Conservation (phyloP, 2,888 invertebrate species). For the Drosophila mulleri region DNA sequence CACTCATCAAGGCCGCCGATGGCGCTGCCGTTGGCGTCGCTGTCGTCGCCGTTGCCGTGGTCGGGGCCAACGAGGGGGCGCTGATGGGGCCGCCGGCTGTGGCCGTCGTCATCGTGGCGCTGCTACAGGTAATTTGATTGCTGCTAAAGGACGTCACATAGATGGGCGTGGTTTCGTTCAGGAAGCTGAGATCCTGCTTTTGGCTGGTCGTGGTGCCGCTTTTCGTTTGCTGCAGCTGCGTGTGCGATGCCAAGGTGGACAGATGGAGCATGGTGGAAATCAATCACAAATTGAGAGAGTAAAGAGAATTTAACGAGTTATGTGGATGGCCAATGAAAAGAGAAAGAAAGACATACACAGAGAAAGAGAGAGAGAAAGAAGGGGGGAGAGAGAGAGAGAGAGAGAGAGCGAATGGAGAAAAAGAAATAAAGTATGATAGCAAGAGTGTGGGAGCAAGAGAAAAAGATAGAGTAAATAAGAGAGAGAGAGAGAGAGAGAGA, state of each 20-base stretch:
- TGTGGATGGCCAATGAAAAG: not conserved
- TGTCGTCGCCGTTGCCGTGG: constrained; percentile 44
- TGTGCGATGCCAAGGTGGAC: not conserved
- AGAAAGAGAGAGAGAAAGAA: not conserved
- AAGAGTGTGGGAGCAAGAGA: not conserved
- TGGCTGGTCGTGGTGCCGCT: constrained; percentile 85
- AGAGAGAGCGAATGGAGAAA: not conserved
- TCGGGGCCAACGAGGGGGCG: constrained; percentile 69
- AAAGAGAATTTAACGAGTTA: not conserved
- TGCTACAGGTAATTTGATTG: constrained; percentile 86
- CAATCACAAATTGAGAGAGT: not conserved
- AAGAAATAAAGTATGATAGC: no score
- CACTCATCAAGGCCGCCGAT: constrained; percentile 60
- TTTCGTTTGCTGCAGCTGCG: constrained; percentile 82
- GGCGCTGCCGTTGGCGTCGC: constrained; percentile 48
- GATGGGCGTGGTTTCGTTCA: constrained; percentile 92
- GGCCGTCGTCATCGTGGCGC: constrained; percentile 86
- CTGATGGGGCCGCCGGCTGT: constrained; percentile 82
- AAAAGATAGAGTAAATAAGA: not conserved
- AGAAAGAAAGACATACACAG: not conserved
- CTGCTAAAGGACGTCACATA: constrained; percentile 91
- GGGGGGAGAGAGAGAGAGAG: not conserved
- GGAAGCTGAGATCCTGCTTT: constrained; percentile 90
- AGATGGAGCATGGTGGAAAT: not conserved
- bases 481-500: no score